These are phyloP conservation scores for Apocheima hispidaria DNA, from an alignment of 2,888 invertebrate species.

Conservation along the genomic window DNA sequence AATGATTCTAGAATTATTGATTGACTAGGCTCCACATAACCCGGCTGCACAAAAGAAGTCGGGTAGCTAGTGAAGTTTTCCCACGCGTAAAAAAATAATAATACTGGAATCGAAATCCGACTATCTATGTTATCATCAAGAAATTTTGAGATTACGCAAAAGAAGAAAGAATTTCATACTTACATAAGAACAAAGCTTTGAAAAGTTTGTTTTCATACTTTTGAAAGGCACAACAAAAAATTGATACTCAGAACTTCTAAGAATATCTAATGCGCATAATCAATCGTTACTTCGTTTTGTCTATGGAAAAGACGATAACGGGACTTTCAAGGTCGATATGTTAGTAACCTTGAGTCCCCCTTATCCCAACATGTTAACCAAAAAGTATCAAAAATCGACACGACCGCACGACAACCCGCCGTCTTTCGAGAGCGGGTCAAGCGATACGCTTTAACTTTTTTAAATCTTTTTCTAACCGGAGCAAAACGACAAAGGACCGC, in stretches of 20 bases:
- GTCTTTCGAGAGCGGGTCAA: conserved; percentile 63
- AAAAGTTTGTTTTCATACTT: conserved; percentile 1
- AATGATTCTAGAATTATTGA: too few relatives aligned
- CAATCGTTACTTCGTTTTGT: conserved; percentile 4
- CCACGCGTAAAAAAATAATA: too few relatives aligned
- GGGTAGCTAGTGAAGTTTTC: too few relatives aligned
- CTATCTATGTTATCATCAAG: too few relatives aligned
- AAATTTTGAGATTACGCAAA: neutral
- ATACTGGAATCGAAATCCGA: too few relatives aligned
- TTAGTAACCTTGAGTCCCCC: conserved; percentile 40
- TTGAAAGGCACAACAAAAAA: neutral
- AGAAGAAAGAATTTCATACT: neutral
- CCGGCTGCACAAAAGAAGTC: too few relatives aligned
- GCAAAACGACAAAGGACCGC: conserved; percentile 50
- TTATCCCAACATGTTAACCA: conserved; percentile 26
- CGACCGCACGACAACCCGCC: conserved; percentile 48
- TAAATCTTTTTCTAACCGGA: conserved; percentile 48
- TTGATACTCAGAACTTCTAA: conserved; percentile 7
- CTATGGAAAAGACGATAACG: conserved; percentile 37
- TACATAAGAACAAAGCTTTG: neutral
- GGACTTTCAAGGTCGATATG: conserved; percentile 28
- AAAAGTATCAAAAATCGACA: conserved; percentile 53
- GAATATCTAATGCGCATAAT: conserved; percentile 1
- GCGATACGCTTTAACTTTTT: conserved; percentile 56
- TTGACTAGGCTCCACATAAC: too few relatives aligned